A percentile compares a stretch with the other conserved stretches of the same genome.
These are phyloP conservation scores for Lycaon pictus DNA, from an alignment of 2,113 vertebrate genomes.

Conservation along the genomic window DNA sequence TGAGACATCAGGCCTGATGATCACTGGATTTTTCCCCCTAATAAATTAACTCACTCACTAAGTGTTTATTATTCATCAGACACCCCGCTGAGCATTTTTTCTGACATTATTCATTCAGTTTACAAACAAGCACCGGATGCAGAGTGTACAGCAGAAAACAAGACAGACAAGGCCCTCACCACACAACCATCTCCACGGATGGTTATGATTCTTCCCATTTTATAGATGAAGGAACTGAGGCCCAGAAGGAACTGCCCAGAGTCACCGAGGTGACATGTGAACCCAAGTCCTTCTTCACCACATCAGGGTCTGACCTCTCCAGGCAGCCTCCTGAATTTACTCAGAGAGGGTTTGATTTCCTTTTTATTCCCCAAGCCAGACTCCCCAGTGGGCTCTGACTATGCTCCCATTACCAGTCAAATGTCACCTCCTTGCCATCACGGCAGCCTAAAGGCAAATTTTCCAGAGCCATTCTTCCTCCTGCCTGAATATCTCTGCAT, in stretches of 20 bases:
- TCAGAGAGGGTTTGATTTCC: background rate
- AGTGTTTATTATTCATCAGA: conserved; percentile 32
- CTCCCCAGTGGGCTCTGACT: background rate
- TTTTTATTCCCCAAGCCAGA: background rate
- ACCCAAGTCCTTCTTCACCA: background rate
- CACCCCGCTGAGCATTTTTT: background rate
- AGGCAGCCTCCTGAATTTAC: background rate
- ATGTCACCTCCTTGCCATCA: background rate
- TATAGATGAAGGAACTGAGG: background rate
- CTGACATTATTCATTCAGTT: background rate
- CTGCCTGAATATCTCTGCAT: background rate
- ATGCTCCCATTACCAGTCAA: background rate
- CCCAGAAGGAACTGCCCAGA: background rate
- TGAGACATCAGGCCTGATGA: background rate
- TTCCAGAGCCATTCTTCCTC: background rate
- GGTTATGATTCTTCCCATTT: background rate
- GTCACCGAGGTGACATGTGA: background rate
- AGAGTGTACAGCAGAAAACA: background rate
- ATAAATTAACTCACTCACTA: background rate
- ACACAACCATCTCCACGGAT: background rate
- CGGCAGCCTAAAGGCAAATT: background rate
- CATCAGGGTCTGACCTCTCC: background rate
- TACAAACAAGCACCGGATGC: background rate
- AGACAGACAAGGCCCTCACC: background rate
- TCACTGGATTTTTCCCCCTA: background rate